Percentiles rank a stretch among this genome's conserved stretches.
These are phyloP conservation scores for Actinemys pallida DNA, from an alignment of 2,113 vertebrate species.

Conservation along the genomic window DNA sequence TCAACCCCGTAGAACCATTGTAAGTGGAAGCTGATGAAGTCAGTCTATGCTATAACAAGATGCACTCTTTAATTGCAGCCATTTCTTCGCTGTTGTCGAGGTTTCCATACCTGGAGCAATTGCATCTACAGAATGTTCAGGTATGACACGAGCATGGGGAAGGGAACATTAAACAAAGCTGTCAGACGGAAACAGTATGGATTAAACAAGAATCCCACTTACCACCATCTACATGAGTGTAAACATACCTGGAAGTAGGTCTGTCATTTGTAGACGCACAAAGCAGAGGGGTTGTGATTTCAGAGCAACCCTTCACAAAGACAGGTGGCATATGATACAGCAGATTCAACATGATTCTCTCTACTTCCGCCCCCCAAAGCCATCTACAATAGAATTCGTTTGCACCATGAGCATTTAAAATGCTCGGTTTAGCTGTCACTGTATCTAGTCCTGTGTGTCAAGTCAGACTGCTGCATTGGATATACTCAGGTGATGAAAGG, in stretches of 20 bases:
- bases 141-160: constrained; percentile 30
- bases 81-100: constrained; percentile 60
- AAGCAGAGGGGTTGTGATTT: constrained; percentile 46
- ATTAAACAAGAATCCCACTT: constrained; percentile 69
- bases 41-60: constrained; percentile 56
- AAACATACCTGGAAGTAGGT: constrained; percentile 64
- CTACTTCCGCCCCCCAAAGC: neutral
- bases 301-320: constrained; percentile 51
- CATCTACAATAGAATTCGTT: constrained; percentile 8
- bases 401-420: constrained; percentile 5
- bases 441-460: neutral
- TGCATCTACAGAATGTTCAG: constrained; percentile 50
- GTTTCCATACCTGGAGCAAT: constrained; percentile 48
- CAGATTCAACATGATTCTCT: neutral
- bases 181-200: constrained; percentile 36
- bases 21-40: constrained; percentile 41
- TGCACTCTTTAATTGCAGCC: constrained; percentile 65
- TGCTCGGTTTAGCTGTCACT: neutral
- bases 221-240: constrained; percentile 53
- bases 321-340: constrained; percentile 31
- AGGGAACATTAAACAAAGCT: constrained; percentile 66
- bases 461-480: constrained; percentile 8
- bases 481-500: neutral
- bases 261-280: constrained; percentile 61
- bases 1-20: constrained; percentile 44